Evolutionary conservation across 2,888 invertebrate species (phyloP).

Genomic region (Parapristionchus giblindavisi): DNA sequence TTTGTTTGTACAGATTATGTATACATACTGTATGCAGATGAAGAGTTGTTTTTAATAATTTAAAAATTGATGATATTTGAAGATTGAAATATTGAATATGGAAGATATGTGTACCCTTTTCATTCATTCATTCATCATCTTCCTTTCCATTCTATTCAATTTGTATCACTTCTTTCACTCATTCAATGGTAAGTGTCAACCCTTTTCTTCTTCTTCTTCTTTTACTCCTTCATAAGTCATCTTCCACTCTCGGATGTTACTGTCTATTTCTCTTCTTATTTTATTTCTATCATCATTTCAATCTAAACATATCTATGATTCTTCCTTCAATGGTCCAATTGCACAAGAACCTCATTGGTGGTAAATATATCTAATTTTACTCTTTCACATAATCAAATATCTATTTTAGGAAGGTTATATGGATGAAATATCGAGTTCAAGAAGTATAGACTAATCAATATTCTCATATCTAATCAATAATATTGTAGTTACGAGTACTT

Average conservation of each 20-base stretch:
- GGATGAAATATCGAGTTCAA: constrained; percentile 25
- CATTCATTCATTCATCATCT: too few relatives aligned
- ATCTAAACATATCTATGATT: background rate
- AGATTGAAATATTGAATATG: too few relatives aligned
- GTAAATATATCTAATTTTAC: background rate
- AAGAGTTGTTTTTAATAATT: too few relatives aligned
- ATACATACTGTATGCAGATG: too few relatives aligned
- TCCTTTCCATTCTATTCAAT: too few relatives aligned
- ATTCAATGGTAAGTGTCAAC: too few relatives aligned
- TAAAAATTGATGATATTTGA: too few relatives aligned
- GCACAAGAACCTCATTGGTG: constrained; percentile 36
- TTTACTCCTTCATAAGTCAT: background rate
- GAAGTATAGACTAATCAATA: constrained; percentile 6
- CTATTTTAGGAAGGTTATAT: constrained; percentile 7
- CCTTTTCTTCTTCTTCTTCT: background rate
- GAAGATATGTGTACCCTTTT: too few relatives aligned
- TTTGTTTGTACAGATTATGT: too few relatives aligned
- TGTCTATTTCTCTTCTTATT: background rate
- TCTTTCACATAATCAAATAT: background rate
- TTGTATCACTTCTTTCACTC: too few relatives aligned
- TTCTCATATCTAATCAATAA: background rate
- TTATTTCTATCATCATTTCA: background rate
- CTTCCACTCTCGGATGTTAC: constrained; percentile 3
- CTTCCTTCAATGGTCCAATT: constrained; percentile 2
- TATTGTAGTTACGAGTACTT: constrained; percentile 26